Base-by-base conservation (phyloP, 2,888 invertebrate species). In the Nineta flava region DNA sequence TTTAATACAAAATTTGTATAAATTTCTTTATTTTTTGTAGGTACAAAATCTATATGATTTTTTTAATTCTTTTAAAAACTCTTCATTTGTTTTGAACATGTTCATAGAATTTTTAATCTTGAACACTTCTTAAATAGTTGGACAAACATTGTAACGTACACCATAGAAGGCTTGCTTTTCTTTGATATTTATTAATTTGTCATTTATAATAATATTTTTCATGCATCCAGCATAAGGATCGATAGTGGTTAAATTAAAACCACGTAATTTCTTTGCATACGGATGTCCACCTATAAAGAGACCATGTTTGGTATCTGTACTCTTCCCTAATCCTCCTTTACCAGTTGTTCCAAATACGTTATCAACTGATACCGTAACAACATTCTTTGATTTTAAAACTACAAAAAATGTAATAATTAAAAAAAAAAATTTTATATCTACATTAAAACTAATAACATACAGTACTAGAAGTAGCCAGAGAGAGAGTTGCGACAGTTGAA, bases 251-350 rank as follows among this genome's bases (percentile, higher is more conserved):
- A 26, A 26, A 9, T 32, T 31, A 3, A 87, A 75, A 2, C 91
- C 93, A 31, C 78, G 68, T 1, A 73, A 62, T 55, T 64, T 66
- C 48, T 61, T 57, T 51, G 70, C 62, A 50, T 73, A 70, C 2
- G 83, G 81, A 66, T 93, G 86, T 0, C 95, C 95, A 16, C 97
- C 97, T 58, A 97, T 73, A 67, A 86, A 96, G 32, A 97, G 71
- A 0, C 92, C 87, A 53, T 90, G 82, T 26, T 79, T 80, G 0
- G 92, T 91, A 59, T 86, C 81, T 0, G 91, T 87, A 0, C 80
- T 76, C 5, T 0, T 76, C 71, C 17, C 77, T 71, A 74, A 75
- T 26, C 63, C 66, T 5, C 86, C 86, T 32, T 87, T 75, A 2
- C 81, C 83, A 0, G 87, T 82, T 54, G 79, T 74, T 0, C 82